A percentile compares a stretch with the other conserved stretches of the same genome.
Evolutionary conservation across 2,888 invertebrate species (phyloP).

Genomic region (Priocnemis perturbator): DNA sequence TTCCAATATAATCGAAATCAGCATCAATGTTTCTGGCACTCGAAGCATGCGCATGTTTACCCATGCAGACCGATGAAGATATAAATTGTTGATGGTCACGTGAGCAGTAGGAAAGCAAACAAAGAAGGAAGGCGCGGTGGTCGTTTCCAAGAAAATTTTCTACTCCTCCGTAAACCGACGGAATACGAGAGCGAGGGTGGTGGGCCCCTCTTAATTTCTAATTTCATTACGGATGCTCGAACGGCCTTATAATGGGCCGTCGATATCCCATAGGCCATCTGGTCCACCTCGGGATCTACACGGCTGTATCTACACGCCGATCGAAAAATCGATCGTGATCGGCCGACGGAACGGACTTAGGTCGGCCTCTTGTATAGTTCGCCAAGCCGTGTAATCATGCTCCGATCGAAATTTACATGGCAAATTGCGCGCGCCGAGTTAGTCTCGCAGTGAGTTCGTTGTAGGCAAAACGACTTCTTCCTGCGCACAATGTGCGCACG

Average conservation of each 20-base stretch:
- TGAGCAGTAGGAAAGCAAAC: background rate
- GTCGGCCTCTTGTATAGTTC: constrained; percentile 35
- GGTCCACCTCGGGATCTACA: constrained; percentile 60
- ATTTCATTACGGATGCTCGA: constrained; percentile 66
- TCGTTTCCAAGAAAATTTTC: too few species aligned
- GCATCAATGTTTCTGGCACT: too few species aligned
- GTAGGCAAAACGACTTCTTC: constrained; percentile 39
- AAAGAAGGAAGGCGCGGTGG: too few species aligned
- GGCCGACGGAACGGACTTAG: constrained; percentile 40
- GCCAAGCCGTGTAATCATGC: constrained; percentile 59
- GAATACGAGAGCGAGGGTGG: too few species aligned
- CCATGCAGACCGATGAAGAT: too few species aligned
- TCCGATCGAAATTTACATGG: constrained; percentile 62
- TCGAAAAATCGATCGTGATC: constrained; percentile 62
- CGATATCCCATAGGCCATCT: constrained; percentile 69
- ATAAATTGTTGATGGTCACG: too few species aligned
- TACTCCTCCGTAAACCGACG: too few species aligned
- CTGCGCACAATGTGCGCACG: constrained; percentile 24
- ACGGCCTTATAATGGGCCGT: constrained; percentile 59
- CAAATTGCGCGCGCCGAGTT: constrained; percentile 49
- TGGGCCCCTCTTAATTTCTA: constrained; percentile 51
- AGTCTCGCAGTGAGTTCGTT: too few species aligned
- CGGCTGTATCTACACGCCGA: constrained; percentile 47
- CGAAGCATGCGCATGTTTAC: too few species aligned
- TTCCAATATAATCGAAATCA: too few species aligned